Conservation (phyloP, 2,888 invertebrate genomes). For the Isotomurus palustris region DNA sequence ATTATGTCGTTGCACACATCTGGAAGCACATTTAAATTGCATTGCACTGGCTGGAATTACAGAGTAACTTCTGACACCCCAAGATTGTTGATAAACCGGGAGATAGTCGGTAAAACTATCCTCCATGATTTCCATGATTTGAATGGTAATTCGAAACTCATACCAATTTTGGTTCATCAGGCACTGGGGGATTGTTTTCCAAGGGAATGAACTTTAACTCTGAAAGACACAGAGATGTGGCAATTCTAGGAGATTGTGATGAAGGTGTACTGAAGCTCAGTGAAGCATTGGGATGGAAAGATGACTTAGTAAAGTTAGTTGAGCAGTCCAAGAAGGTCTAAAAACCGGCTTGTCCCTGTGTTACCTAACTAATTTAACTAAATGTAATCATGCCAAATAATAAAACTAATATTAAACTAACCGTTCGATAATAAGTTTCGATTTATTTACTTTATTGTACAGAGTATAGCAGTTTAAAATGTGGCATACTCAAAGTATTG, state of each 20-base stretch:
- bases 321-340: too few species aligned
- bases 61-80: constrained; percentile 69
- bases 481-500: too few species aligned
- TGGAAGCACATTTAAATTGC: constrained; percentile 4
- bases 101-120: constrained; percentile 57
- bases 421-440: too few species aligned
- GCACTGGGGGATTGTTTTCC: constrained; percentile 47
- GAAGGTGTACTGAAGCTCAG: constrained; percentile 69
- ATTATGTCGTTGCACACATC: too few species aligned
- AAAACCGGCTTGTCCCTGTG: too few species aligned
- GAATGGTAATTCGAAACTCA: constrained; percentile 47
- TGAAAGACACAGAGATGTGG: constrained; percentile 67
- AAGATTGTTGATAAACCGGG: constrained; percentile 79
- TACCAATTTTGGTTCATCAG: constrained; percentile 36
- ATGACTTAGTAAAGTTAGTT: constrained; percentile 21
- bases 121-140: constrained; percentile 50
- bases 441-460: too few species aligned
- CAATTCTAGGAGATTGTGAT: constrained; percentile 77
- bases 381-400: too few species aligned
- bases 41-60: not conserved
- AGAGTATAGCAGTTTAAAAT: too few species aligned
- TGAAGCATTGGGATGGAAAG: constrained; percentile 69
- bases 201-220: constrained; percentile 66
- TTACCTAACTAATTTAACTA: too few species aligned
- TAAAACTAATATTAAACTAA: too few species aligned